Base-by-base conservation (phyloP, 2,113 vertebrate genomes). In the Brachionichthys hirsutus region DNA sequence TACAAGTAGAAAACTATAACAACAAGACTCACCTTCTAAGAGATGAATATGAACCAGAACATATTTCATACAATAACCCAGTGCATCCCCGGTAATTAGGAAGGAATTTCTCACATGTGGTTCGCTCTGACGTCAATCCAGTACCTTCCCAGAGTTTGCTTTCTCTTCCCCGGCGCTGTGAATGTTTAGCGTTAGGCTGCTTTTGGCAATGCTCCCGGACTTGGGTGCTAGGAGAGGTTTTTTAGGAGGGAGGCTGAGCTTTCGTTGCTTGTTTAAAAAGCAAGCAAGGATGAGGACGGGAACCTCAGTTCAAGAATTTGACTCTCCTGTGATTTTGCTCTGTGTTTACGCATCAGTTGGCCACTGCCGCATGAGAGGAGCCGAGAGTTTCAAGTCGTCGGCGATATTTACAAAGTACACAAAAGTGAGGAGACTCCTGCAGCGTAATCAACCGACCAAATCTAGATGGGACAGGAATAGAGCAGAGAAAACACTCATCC, bases 71-170 rank as follows among this genome's bases (percentile, higher is more conserved):
- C 85, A 87, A 87, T 82, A 87, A 85, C 75, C 84, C 84, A 80
- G 82, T 24, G 80, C 86, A 90, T 91, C 90, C 87, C 77, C 67
- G 58, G 70, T 84, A 85, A 89, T 91, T 90, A 91, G 80, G 75
- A 84, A 89, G 85, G 86, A 90, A 90, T 87, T 72, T 87, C 87
- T 90, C 84, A 88, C 89, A 90, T 91, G 87, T 89, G 90, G 89
- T 78, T 86, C 84, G 72, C 86, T 89, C 89, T 92, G 91, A 92
- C 90, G 90, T 92, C 89, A 92, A 91, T 84, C 71, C 71, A 84
- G 85, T 87, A 90, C 87, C 88, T 88, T 90, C 88, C 83, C 80
- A 88, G 78, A 87, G 77, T 82, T 75, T 82, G 77, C 82, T 81
- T 78, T 85, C 70, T 83, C 78, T 85, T 78, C 72, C 54, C 67